Evolutionary conservation across 2,888 invertebrate species (phyloP), one percentile per base, ranked within the genome.

Genomic region (Ennomos erosarius): DNA sequence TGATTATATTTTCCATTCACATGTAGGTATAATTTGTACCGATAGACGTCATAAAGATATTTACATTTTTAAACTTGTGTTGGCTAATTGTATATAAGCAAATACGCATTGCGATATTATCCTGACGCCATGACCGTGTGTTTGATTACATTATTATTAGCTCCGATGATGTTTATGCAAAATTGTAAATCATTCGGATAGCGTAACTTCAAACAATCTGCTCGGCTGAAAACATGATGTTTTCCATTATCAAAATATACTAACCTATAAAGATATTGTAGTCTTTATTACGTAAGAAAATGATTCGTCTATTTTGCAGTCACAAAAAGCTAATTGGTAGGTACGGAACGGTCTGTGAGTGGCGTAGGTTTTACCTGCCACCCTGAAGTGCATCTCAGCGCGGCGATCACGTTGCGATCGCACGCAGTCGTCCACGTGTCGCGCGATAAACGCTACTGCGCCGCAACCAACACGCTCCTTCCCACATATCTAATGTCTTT

Each of bases 361-460:
- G 51, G 47, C 43, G 58, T 55, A 55, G 71, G 67, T 67, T 63
- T 63, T 58, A 56, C 58, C 58, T 45, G 35, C 47, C 43, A 54
- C 37, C 54, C 45, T 61, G 54, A 65, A 69, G 67, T 69, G 70
- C 70, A 76, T 71, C 71, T 72, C 52, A 68, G 71, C 67, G 71
- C 52, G 68, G 71, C 67, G 71, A 75, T 83, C 85, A 86, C 85
- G 86, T 84, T 81, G 80, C 64, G 70, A 46, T 55, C 65, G 77
- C 85, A 85, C 85, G 85, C 81, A 76, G 68, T 59, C 42, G 63
- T 70, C 76, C 85, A 86, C 87, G 87, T 87, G 87, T 74, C 64
- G 59, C 42, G 64, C 70, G 81, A 82, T 83, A 81, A 79, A 73
- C 74, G 71, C 72, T 78, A 79, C 69, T 85, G 72, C 84, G 81